These are phyloP conservation scores for Vesta saturnalis DNA, from an alignment of 2,888 invertebrate species.

Conservation along the genomic window DNA sequence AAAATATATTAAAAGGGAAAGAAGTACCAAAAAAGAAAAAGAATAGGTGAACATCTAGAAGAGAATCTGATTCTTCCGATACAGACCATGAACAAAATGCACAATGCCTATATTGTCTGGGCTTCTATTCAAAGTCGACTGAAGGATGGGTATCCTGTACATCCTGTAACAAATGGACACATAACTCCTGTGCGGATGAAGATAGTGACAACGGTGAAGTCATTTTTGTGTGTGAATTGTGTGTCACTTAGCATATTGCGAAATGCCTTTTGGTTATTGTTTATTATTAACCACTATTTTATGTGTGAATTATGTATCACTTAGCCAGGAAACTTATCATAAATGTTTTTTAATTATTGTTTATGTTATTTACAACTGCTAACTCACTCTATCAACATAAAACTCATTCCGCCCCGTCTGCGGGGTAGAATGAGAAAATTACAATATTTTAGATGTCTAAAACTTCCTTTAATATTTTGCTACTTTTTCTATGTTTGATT, in stretches of 20 bases:
- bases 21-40: not conserved
- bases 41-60: too few relatives aligned
- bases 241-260: too few relatives aligned
- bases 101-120: slow-evolving; percentile 8
- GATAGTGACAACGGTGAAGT: too few relatives aligned
- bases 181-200: not conserved
- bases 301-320: too few relatives aligned
- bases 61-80: too few relatives aligned
- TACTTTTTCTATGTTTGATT: not conserved
- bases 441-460: not conserved
- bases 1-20: not conserved
- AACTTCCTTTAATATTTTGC: not conserved
- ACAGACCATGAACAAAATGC: slow-evolving; percentile 37
- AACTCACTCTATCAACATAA: too few relatives aligned
- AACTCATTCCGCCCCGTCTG: not conserved
- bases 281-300: too few relatives aligned
- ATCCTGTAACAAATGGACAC: not conserved
- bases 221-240: not conserved
- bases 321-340: too few relatives aligned
- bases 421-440: not conserved
- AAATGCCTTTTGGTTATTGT: too few relatives aligned
- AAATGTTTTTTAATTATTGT: not conserved
- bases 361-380: not conserved
- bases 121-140: not conserved
- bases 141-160: too few relatives aligned